Conservation (phyloP, 2,888 invertebrate species). For the Athalia rosae region DNA sequence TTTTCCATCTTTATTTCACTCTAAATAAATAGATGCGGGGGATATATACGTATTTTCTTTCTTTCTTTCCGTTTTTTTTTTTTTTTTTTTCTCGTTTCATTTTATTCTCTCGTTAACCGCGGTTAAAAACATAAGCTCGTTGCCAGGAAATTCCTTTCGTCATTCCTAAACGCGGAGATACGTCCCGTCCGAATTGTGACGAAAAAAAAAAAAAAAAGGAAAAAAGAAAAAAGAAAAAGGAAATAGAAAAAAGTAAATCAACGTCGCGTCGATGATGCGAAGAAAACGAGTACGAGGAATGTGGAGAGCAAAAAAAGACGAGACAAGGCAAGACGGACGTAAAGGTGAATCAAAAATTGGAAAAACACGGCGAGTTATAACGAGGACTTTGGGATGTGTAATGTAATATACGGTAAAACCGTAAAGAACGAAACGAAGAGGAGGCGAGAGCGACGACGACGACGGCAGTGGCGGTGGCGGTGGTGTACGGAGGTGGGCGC, state of each 20-base stretch:
- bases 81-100: constrained; percentile 26
- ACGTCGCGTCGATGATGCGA: background rate
- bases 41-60: background rate
- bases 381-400: background rate
- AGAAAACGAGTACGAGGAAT: background rate
- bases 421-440: no score
- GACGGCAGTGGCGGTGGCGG: no score
- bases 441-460: no score
- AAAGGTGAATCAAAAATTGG: background rate
- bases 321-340: background rate
- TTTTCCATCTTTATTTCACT: no score
- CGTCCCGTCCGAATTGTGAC: background rate
- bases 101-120: constrained; percentile 22
- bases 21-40: no score
- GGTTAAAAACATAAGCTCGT: constrained; percentile 20
- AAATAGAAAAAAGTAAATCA: no score
- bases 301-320: background rate
- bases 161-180: background rate
- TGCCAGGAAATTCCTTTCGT: constrained; percentile 35
- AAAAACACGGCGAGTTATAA: background rate
- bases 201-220: background rate
- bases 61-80: constrained; percentile 11
- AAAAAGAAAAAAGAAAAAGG: background rate
- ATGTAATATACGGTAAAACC: background rate
- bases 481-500: no score